Evolutionary conservation across 2,888 invertebrate genomes (phyloP).

Genomic region (Agriopis marginaria): DNA sequence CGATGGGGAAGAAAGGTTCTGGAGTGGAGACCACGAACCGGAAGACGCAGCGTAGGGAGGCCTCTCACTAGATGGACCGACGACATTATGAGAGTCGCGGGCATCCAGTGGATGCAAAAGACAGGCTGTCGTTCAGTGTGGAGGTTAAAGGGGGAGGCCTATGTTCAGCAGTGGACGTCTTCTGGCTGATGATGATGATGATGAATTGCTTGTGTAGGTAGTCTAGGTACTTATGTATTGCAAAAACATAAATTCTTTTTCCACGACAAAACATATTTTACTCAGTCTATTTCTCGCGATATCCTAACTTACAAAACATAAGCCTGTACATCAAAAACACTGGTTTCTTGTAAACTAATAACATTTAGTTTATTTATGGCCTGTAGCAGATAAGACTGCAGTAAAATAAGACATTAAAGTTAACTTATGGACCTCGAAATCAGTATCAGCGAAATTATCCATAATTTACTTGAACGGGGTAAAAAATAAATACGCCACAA

Average conservation of each 20-base stretch:
- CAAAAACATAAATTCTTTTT: not conserved
- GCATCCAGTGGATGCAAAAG: no score
- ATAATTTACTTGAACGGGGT: conserved; percentile 61
- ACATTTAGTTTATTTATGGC: conserved; percentile 29
- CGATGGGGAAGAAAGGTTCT: no score
- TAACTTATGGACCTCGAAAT: conserved; percentile 44
- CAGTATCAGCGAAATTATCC: conserved; percentile 57
- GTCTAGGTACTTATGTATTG: not conserved
- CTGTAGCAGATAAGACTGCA: conserved; percentile 32
- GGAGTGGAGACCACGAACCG: no score
- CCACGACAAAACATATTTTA: not conserved
- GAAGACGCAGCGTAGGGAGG: no score
- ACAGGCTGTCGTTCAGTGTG: no score
- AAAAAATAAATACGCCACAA: conserved; percentile 67
- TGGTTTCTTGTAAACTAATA: conserved; percentile 21
- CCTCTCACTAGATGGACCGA: no score
- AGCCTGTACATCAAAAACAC: conserved; percentile 16
- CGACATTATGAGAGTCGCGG: no score
- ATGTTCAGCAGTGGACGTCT: no score
- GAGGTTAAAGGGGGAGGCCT: no score
- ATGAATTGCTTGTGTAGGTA: no score
- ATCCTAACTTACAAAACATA: conserved; percentile 2
- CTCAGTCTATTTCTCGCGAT: conserved; percentile 1
- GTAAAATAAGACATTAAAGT: conserved; percentile 46
- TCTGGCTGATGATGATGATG: no score